Percentiles rank a stretch among this genome's conserved stretches.
phyloP scores from a whole-genome alignment of 2,113 vertebrate species.

The Rhinolophus sinicus region DNA sequence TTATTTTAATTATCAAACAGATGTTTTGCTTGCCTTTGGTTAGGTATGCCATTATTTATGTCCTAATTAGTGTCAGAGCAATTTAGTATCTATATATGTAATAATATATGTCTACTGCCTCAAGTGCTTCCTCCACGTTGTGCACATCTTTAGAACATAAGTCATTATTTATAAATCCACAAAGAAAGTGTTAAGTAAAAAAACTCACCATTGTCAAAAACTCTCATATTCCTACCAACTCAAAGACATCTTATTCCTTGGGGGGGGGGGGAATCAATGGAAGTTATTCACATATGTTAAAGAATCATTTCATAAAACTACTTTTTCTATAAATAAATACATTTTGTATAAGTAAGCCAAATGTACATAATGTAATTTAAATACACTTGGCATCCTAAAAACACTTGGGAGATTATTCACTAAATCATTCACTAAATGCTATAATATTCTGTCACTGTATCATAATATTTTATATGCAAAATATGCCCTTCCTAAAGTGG shows the following conservation, averaged over 20 bases:
- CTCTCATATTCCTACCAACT: conserved; percentile 48
- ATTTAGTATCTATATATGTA: conserved; percentile 31
- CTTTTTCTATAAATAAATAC: conserved; percentile 81
- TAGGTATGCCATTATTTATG: conserved; percentile 43
- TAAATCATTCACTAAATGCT: conserved; percentile 79
- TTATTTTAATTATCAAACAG: conserved; percentile 61
- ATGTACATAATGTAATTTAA: conserved; percentile 82
- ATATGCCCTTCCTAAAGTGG: conserved; percentile 78
- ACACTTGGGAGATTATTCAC: conserved; percentile 76
- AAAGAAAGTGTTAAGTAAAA: conserved; percentile 69
- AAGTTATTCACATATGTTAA: conserved; percentile 80
- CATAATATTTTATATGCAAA: conserved; percentile 82
- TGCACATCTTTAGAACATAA: conserved; percentile 59
- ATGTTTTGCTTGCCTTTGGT: conserved; percentile 46
- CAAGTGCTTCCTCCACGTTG: conserved; percentile 20
- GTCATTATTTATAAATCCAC: conserved; percentile 61
- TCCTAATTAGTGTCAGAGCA: conserved; percentile 44
- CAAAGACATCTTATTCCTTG: conserved; percentile 59
- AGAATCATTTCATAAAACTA: conserved; percentile 73
- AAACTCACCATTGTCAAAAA: conserved; percentile 73
- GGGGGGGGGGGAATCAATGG: conserved; percentile 62
- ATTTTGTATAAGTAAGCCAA: conserved; percentile 81
- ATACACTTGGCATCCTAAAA: conserved; percentile 78
- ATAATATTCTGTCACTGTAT: conserved; percentile 78
- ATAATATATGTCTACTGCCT: neutral